A percentile compares a stretch with the other conserved stretches of the same genome.
These are phyloP conservation scores for Crax fasciolata DNA, from an alignment of 2,797 vertebrate genomes.

Conservation along the genomic window DNA sequence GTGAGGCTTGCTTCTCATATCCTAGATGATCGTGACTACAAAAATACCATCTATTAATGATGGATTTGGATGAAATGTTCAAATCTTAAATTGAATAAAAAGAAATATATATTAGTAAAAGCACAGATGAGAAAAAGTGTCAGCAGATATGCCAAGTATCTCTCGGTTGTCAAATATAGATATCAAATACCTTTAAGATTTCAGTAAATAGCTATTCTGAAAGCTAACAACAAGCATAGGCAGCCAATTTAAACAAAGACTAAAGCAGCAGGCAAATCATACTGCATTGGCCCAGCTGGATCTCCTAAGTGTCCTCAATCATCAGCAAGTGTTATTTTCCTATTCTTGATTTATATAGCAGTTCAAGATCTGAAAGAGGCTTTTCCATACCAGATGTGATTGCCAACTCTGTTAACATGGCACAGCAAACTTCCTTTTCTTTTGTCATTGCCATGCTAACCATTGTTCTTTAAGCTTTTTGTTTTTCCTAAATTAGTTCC, in stretches of 20 bases:
- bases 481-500: background rate
- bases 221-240: background rate
- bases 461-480: background rate
- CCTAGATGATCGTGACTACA: background rate
- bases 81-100: background rate
- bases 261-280: background rate
- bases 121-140: background rate
- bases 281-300: background rate
- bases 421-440: background rate
- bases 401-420: background rate
- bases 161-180: conserved; percentile 10
- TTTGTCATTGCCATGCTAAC: background rate
- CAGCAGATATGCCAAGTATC: background rate
- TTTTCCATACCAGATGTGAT: background rate
- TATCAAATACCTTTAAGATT: background rate
- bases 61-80: background rate
- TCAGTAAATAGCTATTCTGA: conserved; percentile 5
- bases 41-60: background rate
- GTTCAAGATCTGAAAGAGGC: background rate
- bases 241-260: conserved; percentile 23
- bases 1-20: background rate
- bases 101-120: conserved; percentile 15
- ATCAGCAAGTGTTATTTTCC: background rate
- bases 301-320: background rate
- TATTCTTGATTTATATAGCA: background rate